Base-by-base conservation (phyloP, 2,888 invertebrate species). In the Cerastis rubricosa region DNA sequence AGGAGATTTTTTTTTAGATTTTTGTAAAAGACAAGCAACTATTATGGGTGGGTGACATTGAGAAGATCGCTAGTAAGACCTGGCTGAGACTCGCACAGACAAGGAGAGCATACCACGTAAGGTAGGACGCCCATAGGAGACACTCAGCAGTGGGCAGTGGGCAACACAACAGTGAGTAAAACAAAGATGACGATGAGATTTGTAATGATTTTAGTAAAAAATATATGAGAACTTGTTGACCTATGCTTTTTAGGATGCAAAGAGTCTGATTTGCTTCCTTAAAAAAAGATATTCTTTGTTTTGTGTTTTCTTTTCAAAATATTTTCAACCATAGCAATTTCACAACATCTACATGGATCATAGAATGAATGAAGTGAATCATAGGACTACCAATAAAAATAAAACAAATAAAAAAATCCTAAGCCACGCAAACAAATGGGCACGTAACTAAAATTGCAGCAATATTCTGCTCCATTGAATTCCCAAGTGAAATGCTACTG, bases 391-490 rank as follows among this genome's bases (percentile, higher is more conserved):
- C 11, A 19, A 43, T 54, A 73, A 69, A 74, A 71, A 51, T 11
- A n/a, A 65, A 47, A 40, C 19, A 17, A 35, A n/a, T 54, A 69
- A 69, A 68, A 71, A n/a, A 63, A 22, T 40, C 29, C 59, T 80
- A 69, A 59, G 12, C 67, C 22, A 29, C 64, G 57, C 14, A 76
- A 77, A 78, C 76, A 76, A 75, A 68, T 88, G 78, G 19, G 1
- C 80, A 81, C 88, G 85, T 81, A 78, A n/a, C 77, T 74, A 72
- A 82, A 85, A 87, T 87, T 74, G 85, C 78, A 77, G 69, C 79
- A 77, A 81, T 72, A 81, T 83, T 76, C 64, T 59, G 80, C 76
- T 75, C 82, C 80, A 81, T 87, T 83, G 81, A 83, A 88, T 83
- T 25, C 67, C 74, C 71, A 71, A 80, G 78, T 75, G 75, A 81